These are phyloP conservation scores for Bellardia bayeri DNA, from an alignment of 2,888 invertebrate species.

Conservation along the genomic window DNA sequence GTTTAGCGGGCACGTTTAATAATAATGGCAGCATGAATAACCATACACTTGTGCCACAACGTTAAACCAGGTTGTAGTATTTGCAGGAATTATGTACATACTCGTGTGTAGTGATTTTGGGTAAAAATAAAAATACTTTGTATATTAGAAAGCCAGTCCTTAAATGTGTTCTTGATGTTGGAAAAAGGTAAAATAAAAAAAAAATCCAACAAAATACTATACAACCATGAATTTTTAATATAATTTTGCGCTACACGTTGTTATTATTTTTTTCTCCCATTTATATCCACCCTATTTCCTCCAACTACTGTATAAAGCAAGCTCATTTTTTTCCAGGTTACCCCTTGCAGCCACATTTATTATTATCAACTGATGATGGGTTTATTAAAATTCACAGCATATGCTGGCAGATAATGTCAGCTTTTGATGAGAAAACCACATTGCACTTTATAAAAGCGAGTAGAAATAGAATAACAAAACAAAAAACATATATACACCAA, in stretches of 20 bases:
- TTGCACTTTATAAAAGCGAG: constrained; percentile 24
- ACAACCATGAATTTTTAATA: constrained; percentile 72
- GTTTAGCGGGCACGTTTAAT: constrained; percentile 61
- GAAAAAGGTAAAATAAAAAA: constrained; percentile 48
- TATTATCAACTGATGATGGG: constrained; percentile 59
- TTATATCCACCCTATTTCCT: neutral
- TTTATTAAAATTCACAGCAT: constrained; percentile 76
- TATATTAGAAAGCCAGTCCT: neutral
- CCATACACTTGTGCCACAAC: constrained; percentile 48
- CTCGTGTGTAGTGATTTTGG: neutral
- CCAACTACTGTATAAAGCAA: neutral
- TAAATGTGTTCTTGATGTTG: neutral
- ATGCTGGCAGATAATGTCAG: constrained; percentile 72
- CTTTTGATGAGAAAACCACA: constrained; percentile 63
- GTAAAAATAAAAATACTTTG: constrained; percentile 13
- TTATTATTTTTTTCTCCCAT: constrained; percentile 10
- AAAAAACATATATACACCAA: neutral
- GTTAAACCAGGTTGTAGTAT: neutral
- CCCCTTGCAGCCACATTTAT: constrained; percentile 41
- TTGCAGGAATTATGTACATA: neutral
- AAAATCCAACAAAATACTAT: constrained; percentile 22
- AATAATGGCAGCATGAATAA: constrained; percentile 64
- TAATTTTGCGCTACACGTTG: constrained; percentile 66
- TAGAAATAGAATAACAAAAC: constrained; percentile 7
- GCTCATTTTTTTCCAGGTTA: constrained; percentile 7